Percentiles rank a stretch among this genome's conserved stretches.
Conservation (phyloP, 2,797 vertebrate genomes). For the Fringilla coelebs region DNA sequence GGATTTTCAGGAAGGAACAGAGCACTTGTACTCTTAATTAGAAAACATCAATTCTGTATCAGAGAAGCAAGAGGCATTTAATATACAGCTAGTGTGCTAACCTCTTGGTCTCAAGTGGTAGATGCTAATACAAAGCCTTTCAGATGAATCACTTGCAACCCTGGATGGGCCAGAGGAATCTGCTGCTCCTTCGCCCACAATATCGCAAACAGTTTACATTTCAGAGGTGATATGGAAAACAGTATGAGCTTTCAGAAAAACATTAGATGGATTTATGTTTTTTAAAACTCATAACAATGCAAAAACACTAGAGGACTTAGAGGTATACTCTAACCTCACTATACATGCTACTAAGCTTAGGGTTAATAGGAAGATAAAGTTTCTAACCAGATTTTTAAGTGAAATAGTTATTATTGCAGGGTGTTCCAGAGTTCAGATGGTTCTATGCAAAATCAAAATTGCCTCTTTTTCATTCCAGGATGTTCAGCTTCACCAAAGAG, state of each 20-base stretch:
- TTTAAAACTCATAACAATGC: neutral
- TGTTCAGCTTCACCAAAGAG: neutral
- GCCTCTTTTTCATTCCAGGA: neutral
- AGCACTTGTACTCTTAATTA: slow-evolving; percentile 55
- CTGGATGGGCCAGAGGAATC: neutral
- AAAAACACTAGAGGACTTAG: neutral
- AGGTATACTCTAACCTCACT: neutral
- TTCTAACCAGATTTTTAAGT: neutral
- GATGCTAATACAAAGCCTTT: slow-evolving; percentile 25
- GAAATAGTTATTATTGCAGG: neutral
- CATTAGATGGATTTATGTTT: neutral
- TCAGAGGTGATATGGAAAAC: neutral
- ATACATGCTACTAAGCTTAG: neutral
- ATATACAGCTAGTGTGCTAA: slow-evolving; percentile 16
- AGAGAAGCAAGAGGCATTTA: slow-evolving; percentile 47
- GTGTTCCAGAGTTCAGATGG: neutral
- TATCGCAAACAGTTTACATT: neutral
- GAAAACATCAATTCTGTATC: slow-evolving; percentile 33
- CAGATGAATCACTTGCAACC: neutral
- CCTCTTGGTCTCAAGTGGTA: slow-evolving; percentile 37
- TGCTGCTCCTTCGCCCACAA: neutral
- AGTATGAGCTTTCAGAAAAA: neutral
- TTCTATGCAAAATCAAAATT: neutral
- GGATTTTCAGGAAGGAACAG: slow-evolving; percentile 41
- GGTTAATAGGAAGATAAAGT: neutral